phyloP scores from a whole-genome alignment of 2,113 vertebrate species.

The Psephotus haematonotus region DNA sequence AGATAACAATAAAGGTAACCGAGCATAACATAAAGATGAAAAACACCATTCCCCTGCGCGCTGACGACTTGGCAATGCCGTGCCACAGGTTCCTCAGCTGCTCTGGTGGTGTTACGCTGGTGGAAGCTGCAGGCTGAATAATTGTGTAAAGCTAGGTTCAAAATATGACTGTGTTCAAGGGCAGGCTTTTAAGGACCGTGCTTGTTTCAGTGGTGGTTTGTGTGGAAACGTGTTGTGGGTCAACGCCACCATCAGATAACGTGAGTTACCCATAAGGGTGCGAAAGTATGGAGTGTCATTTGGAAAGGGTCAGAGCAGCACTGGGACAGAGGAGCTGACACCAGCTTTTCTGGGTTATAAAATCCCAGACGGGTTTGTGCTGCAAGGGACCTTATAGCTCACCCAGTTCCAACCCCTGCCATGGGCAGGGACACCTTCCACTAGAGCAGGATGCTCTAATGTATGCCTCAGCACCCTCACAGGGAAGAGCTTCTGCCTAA shows the following conservation, averaged over 20 bases:
- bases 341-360: not conserved
- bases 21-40: constrained; percentile 13
- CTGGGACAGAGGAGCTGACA: not conserved
- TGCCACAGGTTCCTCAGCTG: not conserved
- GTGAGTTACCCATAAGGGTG: accelerated
- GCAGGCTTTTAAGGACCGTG: not conserved
- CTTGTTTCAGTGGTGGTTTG: not conserved
- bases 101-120: not conserved
- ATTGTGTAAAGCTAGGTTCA: not conserved
- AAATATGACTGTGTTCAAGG: not conserved
- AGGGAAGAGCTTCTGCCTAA: not conserved
- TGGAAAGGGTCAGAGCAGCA: not conserved
- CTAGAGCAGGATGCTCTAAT: not conserved
- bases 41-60: not conserved
- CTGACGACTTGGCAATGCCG: not conserved
- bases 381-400: not conserved
- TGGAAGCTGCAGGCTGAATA: not conserved
- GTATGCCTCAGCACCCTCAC: not conserved
- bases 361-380: not conserved
- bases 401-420: not conserved
- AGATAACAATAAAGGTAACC: constrained; percentile 32
- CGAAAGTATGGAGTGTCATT: not conserved
- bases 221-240: not conserved
- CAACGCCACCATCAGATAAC: not conserved
- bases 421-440: not conserved